Base-by-base conservation (phyloP, 2,888 invertebrate genomes). In the Lasioglossum marginatum region DNA sequence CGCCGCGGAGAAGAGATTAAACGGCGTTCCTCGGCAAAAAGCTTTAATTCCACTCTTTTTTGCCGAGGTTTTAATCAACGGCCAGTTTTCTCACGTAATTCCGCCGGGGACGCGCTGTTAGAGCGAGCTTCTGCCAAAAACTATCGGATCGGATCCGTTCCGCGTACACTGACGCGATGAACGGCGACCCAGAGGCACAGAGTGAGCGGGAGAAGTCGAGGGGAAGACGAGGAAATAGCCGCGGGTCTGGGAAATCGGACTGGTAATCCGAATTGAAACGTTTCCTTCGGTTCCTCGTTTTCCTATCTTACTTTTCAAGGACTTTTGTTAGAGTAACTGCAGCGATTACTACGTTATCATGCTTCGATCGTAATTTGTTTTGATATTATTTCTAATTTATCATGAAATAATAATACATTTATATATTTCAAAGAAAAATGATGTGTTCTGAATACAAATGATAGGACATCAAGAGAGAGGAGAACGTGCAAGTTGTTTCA, bases 61-160 rank as follows among this genome's bases (percentile, higher is more conserved):
- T 31, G 19, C 37, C 79, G 75, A 79, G 85, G 81, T 83, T 90
- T 90, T 90, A 90, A 90, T 90, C 87, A 90, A 89, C 90, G 90
- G 82, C 74, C 88, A 81, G 82, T 88, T 83, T 81, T 73, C 77
- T 74, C 78, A 82, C 75, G 86, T 82, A 90, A 88, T 90, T 86
- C 87, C 77, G 48, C 57, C 66, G 72, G 81, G 57, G 81, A 88
- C 76, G 43, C 81, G 71, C 68, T 73, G 77, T 85, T 86, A 74
- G 70, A 66, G 87, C 63, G 83, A 71, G 77, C 37, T 84, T 79
- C 82, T 77, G 86, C 80, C 83, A 81, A 82, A 89, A 89, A 83
- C 86, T 81, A 82, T 76, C 77, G 79, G 81, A 82, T 86, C 83
- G 79, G 70, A 80, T 89, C 70, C 48, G 76, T 75, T 79, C 66